A percentile compares a stretch with the other conserved stretches of the same genome.
These are phyloP conservation scores for Cynopterus brachyotis DNA, from an alignment of 2,113 vertebrate genomes.

Conservation along the genomic window DNA sequence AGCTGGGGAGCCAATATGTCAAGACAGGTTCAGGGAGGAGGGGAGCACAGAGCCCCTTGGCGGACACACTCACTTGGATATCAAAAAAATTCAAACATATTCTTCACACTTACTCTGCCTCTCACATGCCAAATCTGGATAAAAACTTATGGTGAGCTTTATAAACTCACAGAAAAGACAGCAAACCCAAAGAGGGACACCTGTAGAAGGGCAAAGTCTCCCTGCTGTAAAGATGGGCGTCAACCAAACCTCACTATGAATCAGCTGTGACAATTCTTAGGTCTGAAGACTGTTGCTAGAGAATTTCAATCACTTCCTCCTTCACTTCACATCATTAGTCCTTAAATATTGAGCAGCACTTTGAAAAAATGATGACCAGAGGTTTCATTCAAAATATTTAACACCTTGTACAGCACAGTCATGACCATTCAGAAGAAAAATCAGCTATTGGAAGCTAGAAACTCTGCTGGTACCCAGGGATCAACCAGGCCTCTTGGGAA, in stretches of 20 bases:
- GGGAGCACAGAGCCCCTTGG: neutral
- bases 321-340: no score
- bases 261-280: neutral
- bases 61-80: neutral
- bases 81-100: neutral
- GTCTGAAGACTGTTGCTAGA: neutral
- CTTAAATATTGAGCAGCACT: neutral
- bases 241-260: no score
- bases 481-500: neutral
- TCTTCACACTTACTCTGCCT: neutral
- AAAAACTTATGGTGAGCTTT: neutral
- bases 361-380: neutral
- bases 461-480: neutral
- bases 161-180: neutral
- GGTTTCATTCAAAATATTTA: neutral
- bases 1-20: neutral
- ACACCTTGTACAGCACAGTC: neutral
- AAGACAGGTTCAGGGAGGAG: no score
- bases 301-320: neutral
- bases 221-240: neutral
- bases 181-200: neutral
- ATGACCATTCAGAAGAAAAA: neutral
- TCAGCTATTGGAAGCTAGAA: neutral
- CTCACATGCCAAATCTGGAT: neutral
- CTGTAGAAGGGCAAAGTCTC: neutral